phyloP scores from a whole-genome alignment of 2,888 invertebrate species.

The Lymantria dispar region DNA sequence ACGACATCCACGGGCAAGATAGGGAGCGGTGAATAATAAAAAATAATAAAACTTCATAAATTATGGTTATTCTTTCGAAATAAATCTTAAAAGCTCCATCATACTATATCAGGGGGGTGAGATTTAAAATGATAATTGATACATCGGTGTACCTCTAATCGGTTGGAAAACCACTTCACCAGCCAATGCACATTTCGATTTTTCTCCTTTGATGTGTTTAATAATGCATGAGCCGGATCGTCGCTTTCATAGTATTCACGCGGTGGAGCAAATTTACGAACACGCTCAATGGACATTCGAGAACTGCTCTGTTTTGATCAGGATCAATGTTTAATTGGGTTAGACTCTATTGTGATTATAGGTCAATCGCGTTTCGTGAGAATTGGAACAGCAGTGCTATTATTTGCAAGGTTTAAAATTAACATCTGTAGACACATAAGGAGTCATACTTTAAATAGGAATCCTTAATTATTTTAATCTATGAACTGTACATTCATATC shows the following conservation, averaged over 20 bases:
- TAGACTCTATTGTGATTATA: slow-evolving; percentile 21
- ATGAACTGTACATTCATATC: too few species aligned
- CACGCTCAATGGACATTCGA: slow-evolving; percentile 20
- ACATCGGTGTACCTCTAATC: slow-evolving; percentile 69
- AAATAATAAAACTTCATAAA: too few species aligned
- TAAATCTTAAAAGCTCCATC: neutral
- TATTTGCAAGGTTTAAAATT: neutral
- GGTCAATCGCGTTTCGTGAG: slow-evolving; percentile 21
- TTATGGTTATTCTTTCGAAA: neutral
- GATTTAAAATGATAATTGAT: slow-evolving; percentile 67
- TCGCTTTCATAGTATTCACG: slow-evolving; percentile 43
- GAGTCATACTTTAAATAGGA: too few species aligned
- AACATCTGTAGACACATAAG: too few species aligned
- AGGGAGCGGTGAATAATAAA: too few species aligned
- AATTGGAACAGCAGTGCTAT: slow-evolving; percentile 8
- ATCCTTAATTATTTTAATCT: too few species aligned
- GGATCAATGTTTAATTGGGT: slow-evolving; percentile 34
- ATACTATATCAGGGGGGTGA: slow-evolving; percentile 15
- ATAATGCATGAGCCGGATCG: slow-evolving; percentile 74
- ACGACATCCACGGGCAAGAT: too few species aligned
- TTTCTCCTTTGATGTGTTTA: slow-evolving; percentile 82
- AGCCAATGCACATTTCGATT: slow-evolving; percentile 77
- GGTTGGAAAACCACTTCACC: slow-evolving; percentile 76
- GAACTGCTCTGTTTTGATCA: slow-evolving; percentile 25
- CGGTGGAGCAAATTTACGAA: slow-evolving; percentile 32